These are phyloP conservation scores for Hyperoplus immaculatus DNA, from an alignment of 2,797 vertebrate species.

Conservation along the genomic window DNA sequence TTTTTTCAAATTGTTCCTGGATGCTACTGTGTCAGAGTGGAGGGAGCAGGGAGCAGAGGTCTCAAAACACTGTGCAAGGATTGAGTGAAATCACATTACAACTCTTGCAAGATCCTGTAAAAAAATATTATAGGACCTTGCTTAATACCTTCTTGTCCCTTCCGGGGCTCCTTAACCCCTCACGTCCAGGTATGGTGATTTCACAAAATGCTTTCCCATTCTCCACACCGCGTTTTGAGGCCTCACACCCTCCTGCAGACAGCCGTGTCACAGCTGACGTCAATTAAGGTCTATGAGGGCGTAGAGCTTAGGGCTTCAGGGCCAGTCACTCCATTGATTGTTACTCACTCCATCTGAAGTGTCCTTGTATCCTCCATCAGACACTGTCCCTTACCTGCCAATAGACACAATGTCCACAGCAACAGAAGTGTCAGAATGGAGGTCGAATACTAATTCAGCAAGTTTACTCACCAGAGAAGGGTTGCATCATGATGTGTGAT, in stretches of 20 bases:
- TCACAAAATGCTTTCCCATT: neutral
- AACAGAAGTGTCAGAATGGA: slow-evolving; percentile 4
- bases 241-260: neutral
- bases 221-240: neutral
- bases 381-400: slow-evolving; percentile 4
- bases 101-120: no score
- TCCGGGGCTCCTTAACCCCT: no score
- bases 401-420: slow-evolving; percentile 1
- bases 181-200: neutral
- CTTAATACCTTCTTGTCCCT: no score
- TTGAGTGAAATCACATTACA: no score
- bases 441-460: slow-evolving; percentile 6
- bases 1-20: no score
- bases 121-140: no score
- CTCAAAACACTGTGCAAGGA: no score
- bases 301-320: neutral
- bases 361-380: neutral
- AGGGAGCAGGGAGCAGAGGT: no score
- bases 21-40: no score
- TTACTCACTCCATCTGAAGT: neutral
- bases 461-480: slow-evolving; percentile 18
- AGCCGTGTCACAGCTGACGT: neutral
- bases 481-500: slow-evolving; percentile 11
- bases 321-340: neutral
- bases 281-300: neutral